Evolutionary conservation across 2,888 invertebrate genomes (phyloP), one percentile per base, ranked within the genome.

Genomic region (Odontocerum albicorne): DNA sequence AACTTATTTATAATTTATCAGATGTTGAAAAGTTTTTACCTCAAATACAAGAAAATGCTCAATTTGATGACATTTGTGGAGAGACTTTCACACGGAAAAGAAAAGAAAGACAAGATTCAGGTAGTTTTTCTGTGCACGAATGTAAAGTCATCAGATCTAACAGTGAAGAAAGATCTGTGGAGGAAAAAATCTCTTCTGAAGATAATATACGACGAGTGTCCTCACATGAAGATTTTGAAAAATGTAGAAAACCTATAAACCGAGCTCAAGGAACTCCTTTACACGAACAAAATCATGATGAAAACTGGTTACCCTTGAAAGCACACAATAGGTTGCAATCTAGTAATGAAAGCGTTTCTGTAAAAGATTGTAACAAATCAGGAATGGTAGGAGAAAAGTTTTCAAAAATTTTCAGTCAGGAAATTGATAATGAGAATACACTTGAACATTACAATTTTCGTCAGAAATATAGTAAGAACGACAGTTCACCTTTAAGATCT

Each of bases 51-150:
- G 54, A 55, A 15, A 46, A 53, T n/a, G 51, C 51, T 4, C 46
- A 55, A 12, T 53, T 51, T 15, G 60, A 61, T 4, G 61, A 61
- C 55, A 73, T 73, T 57, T 72, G 47, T 21, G 51, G 44, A 16
- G 60, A 60, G 39, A 57, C 47, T 2, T 36, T 57, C 10, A 57
- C 81, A 32, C 71, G 83, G 53, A 84, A 84, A 67, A 75, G 84
- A 61, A 84, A 84, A 69, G 84, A 84, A 66, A 75, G 84, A 38
- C 80, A 83, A 64, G 84, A 84, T 68, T 82, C 82, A 67, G 71
- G 66, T 59, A 79, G 79, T 60, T 81, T 80, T 20, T 70, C 74
- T 50, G 77, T 75, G 40, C 78, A 78, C 63, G 84, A 84, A 65
- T 75, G 82, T 53, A 84, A 84, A 67, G 75, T 82, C 55, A 79